A percentile compares a stretch with the other conserved stretches of the same genome.
Conservation (phyloP, 1,140 invertebrate species). For the Sminthurides bifidus region DNA sequence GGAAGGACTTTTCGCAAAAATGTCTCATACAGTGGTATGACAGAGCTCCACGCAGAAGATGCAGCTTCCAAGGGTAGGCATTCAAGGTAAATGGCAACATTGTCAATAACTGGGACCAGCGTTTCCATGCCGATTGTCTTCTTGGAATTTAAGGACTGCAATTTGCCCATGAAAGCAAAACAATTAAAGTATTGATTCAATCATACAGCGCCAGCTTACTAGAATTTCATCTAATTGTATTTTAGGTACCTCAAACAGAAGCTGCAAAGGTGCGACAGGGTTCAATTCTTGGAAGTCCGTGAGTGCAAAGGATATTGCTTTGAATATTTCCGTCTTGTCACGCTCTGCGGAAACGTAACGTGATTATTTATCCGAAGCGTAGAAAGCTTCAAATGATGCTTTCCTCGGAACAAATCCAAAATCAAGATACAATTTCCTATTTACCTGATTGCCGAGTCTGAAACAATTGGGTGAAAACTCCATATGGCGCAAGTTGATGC, state of each 20-base stretch:
- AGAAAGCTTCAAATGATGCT: no score
- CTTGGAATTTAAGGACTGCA: conserved; percentile 68
- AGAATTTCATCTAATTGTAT: conserved; percentile 22
- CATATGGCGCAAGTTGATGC: conserved; percentile 90
- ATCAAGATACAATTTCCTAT: no score
- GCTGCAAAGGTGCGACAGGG: conserved; percentile 81
- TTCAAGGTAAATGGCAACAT: conserved; percentile 85
- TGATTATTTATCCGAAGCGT: no score
- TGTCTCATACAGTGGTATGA: conserved; percentile 70
- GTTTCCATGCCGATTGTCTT: conserved; percentile 71
- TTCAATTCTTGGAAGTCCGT: conserved; percentile 95
- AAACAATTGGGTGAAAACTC: conserved; percentile 92
- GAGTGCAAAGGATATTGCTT: conserved; percentile 79
- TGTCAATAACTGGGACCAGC: conserved; percentile 61
- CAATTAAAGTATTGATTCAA: background rate
- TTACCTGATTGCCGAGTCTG: conserved; percentile 70
- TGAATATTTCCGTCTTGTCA: conserved; percentile 69
- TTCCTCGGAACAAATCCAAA: no score
- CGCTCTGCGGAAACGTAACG: no score
- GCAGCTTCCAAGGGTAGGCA: conserved; percentile 75
- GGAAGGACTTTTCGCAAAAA: conserved; percentile 61
- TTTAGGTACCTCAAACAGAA: conserved; percentile 69
- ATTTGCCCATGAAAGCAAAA: conserved; percentile 23
- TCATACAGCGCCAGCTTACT: no score
- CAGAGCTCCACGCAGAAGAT: conserved; percentile 52